Percentiles rank a stretch among this genome's conserved stretches.
phyloP scores from a whole-genome alignment of 2,113 vertebrate genomes.

The Ophthalmolycus amberensis region DNA sequence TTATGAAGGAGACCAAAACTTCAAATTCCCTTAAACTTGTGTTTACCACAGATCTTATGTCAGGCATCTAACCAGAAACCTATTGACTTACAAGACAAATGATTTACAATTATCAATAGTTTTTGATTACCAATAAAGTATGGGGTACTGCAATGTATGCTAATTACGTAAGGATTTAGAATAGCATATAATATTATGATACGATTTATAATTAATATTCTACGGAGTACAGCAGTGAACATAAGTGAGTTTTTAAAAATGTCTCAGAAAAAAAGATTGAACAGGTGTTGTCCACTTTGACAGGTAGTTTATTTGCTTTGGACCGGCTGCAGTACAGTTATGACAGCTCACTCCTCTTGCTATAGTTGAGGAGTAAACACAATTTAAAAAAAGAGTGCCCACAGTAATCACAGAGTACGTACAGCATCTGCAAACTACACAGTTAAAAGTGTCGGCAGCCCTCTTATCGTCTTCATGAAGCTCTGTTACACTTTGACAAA shows the following conservation, averaged over 20 bases:
- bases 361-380: background rate
- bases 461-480: background rate
- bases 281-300: background rate
- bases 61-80: background rate
- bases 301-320: slow-evolving; percentile 19
- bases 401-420: background rate
- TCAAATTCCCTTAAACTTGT: background rate
- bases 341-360: background rate
- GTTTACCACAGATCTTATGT: background rate
- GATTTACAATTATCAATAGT: no score
- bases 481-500: slow-evolving; percentile 4
- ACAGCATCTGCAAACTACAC: slow-evolving; percentile 5
- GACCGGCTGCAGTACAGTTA: background rate
- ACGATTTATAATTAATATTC: slow-evolving; percentile 1
- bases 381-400: background rate
- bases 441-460: background rate
- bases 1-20: background rate
- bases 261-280: background rate
- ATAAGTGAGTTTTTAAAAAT: background rate
- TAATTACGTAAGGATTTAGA: background rate
- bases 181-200: background rate
- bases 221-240: background rate
- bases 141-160: background rate
- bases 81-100: background rate
- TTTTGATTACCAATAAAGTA: background rate